A percentile compares a stretch with the other conserved stretches of the same genome.
Conservation (phyloP, 2,797 vertebrate genomes). For the Rhincodon typus region DNA sequence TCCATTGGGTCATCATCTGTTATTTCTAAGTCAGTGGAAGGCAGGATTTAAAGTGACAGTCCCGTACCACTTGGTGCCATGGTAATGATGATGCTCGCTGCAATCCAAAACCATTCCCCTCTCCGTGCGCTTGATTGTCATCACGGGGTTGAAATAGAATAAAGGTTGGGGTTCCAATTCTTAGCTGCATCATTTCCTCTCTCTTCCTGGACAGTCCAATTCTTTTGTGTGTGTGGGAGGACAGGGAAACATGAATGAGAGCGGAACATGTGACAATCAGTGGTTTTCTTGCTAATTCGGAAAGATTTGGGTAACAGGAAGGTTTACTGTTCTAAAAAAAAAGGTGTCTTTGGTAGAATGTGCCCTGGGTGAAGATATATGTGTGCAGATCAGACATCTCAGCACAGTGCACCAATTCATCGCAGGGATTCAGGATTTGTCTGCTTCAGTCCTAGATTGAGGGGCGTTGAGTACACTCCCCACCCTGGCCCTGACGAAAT, state of each 20-base stretch:
- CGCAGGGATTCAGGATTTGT: background rate
- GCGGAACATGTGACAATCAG: background rate
- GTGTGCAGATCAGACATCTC: background rate
- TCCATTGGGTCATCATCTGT: background rate
- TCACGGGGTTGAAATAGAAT: background rate
- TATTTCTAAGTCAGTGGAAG: background rate
- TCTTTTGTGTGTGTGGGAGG: background rate
- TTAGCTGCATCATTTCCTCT: background rate
- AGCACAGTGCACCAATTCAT: background rate
- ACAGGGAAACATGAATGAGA: background rate
- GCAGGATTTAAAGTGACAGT: background rate
- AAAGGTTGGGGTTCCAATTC: background rate
- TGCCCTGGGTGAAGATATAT: background rate
- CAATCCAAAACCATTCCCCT: background rate
- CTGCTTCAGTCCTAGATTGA: background rate
- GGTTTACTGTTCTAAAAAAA: background rate
- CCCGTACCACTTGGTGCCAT: background rate
- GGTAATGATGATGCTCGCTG: background rate
- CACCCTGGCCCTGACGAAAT: background rate
- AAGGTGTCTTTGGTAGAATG: background rate
- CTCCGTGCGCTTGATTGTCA: background rate
- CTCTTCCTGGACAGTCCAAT: too few species aligned
- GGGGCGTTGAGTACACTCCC: background rate
- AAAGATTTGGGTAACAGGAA: background rate
- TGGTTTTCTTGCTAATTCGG: background rate